Evolutionary conservation across 2,797 vertebrate genomes (phyloP).

Genomic region (Monodelphis domestica): DNA sequence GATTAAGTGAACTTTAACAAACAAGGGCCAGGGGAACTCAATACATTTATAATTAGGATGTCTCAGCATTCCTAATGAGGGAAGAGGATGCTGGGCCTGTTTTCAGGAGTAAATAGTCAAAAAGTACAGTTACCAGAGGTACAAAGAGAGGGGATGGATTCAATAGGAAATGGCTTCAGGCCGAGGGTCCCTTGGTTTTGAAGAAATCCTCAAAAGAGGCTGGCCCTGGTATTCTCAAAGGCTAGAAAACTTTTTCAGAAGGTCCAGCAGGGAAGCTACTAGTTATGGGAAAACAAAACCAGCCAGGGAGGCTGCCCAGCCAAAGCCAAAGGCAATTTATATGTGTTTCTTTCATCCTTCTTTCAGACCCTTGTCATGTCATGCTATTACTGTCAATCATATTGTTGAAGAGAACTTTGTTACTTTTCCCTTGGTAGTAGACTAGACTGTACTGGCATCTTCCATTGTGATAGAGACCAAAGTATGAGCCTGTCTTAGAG

Average conservation of each 20-base stretch:
- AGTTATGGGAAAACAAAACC: background rate
- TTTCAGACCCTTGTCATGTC: background rate
- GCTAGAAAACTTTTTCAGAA: background rate
- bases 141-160: fast-evolving
- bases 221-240: background rate
- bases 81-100: fast-evolving
- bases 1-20: constrained; percentile 48
- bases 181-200: fast-evolving
- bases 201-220: background rate
- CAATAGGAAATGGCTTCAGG: background rate
- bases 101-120: background rate
- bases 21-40: background rate
- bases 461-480: background rate
- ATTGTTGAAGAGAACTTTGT: background rate
- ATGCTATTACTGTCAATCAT: background rate
- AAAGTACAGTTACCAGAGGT: background rate
- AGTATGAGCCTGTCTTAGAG: background rate
- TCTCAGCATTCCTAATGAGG: background rate
- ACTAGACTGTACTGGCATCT: background rate
- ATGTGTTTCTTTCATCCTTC: background rate
- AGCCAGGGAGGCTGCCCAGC: background rate
- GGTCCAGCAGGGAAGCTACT: background rate
- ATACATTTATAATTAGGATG: constrained; percentile 32
- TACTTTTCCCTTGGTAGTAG: background rate
- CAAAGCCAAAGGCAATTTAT: background rate